These are phyloP conservation scores for Chaenogobius annularis DNA, from an alignment of 2,113 vertebrate species.

Conservation along the genomic window DNA sequence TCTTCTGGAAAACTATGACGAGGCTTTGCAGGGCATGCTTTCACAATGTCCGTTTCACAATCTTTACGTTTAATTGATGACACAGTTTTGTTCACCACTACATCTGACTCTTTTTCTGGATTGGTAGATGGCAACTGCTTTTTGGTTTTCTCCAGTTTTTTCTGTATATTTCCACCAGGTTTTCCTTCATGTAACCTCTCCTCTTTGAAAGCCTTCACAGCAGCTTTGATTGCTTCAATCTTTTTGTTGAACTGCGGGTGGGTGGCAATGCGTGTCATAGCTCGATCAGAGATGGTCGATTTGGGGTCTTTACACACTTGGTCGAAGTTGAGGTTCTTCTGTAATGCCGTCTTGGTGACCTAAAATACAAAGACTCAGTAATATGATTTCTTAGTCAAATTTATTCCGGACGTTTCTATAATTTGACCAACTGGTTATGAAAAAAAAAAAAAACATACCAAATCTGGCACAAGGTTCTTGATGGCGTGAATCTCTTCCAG, in stretches of 20 bases:
- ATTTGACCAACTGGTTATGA: background rate
- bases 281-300: slow-evolving; percentile 81
- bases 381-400: background rate
- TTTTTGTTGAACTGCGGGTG: slow-evolving; percentile 86
- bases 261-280: slow-evolving; percentile 84
- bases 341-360: slow-evolving; percentile 88
- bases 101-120: background rate
- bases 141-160: slow-evolving; percentile 5
- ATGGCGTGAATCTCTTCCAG: slow-evolving; percentile 90
- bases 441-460: slow-evolving; percentile 38
- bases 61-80: slow-evolving; percentile 3
- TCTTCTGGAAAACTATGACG: slow-evolving; percentile 7
- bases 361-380: slow-evolving; percentile 26
- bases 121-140: background rate
- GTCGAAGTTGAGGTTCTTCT: slow-evolving; percentile 85
- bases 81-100: background rate
- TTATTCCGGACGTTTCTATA: background rate
- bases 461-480: slow-evolving; percentile 85
- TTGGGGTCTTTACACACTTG: slow-evolving; percentile 84
- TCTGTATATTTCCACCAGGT: slow-evolving; percentile 41
- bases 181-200: slow-evolving; percentile 71
- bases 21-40: slow-evolving; percentile 1
- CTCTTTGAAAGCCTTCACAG: slow-evolving; percentile 87
- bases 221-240: slow-evolving; percentile 82
- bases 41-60: background rate